Evolutionary conservation across 1,140 invertebrate genomes (phyloP).

Genomic region (Marisa cornuarietis): DNA sequence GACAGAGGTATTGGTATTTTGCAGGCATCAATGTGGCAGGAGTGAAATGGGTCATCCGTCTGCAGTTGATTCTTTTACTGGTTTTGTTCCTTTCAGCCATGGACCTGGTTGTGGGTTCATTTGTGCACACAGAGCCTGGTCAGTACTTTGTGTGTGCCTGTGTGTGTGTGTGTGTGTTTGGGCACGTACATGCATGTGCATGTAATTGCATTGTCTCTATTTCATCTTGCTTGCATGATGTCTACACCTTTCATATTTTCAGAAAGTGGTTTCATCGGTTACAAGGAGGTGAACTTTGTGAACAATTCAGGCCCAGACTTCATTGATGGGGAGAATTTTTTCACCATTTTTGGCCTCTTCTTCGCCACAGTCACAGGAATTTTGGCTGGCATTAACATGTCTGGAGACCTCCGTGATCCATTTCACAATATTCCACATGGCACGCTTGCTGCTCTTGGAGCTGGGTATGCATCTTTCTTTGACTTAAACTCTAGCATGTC

Average conservation of each 20-base stretch:
- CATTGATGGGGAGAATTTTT: conserved; percentile 69
- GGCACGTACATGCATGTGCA: neutral
- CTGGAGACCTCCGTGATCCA: conserved; percentile 91
- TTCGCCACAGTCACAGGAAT: conserved; percentile 71
- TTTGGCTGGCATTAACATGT: conserved; percentile 96
- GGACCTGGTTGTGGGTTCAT: conserved; percentile 67
- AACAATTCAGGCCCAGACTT: conserved; percentile 87
- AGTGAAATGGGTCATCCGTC: conserved; percentile 74
- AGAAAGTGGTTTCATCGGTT: conserved; percentile 87
- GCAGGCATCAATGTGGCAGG: conserved; percentile 82
- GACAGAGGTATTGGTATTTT: conserved; percentile 57
- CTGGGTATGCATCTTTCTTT: conserved; percentile 62
- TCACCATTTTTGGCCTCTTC: conserved; percentile 84
- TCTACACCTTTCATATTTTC: conserved; percentile 54
- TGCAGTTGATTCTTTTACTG: conserved; percentile 78
- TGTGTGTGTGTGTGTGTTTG: neutral
- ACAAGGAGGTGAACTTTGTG: conserved; percentile 79
- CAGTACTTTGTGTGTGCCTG: conserved; percentile 18
- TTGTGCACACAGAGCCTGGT: conserved; percentile 62
- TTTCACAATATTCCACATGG: conserved; percentile 93
- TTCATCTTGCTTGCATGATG: neutral
- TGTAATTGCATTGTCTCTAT: too few species aligned
- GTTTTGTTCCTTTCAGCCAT: conserved; percentile 80
- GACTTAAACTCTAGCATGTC: too few species aligned
- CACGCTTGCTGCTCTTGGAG: conserved; percentile 88